phyloP scores from a whole-genome alignment of 2,113 vertebrate genomes.

The Tringa solitaria region DNA sequence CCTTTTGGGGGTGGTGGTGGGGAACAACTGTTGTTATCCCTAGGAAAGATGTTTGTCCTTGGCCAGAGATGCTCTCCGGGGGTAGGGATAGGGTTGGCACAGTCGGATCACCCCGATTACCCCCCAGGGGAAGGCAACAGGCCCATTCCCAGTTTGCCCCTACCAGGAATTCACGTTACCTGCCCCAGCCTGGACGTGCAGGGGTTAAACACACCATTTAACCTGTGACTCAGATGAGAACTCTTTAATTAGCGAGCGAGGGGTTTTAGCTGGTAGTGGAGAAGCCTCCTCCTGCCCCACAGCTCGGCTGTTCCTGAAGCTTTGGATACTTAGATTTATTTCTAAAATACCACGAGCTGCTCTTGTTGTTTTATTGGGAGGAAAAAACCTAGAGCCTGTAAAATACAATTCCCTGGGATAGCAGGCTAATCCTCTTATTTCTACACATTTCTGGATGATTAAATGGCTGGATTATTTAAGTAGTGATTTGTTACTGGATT shows the following conservation, averaged over 20 bases:
- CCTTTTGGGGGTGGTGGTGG: background rate
- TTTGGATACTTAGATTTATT: background rate
- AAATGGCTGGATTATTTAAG: constrained; percentile 45
- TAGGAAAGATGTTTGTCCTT: background rate
- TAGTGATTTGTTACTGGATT: constrained; percentile 22
- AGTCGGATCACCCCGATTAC: rapidly evolving
- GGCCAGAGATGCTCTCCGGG: rapidly evolving
- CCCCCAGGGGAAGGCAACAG: background rate
- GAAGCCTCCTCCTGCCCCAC: background rate
- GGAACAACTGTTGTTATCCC: background rate
- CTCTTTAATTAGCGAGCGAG: rapidly evolving
- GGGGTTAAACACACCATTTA: rapidly evolving
- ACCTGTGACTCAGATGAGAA: background rate
- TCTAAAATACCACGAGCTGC: background rate
- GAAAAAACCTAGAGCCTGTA: background rate
- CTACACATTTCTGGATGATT: constrained; percentile 50
- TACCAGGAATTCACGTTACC: rapidly evolving
- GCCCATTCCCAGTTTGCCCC: background rate
- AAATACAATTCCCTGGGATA: background rate
- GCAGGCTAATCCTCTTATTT: constrained; percentile 39
- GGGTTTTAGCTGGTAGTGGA: background rate
- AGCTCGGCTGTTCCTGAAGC: background rate
- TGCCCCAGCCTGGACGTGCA: rapidly evolving
- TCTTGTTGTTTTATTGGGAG: background rate
- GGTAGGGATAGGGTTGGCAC: rapidly evolving